Evolutionary conservation across 1,140 invertebrate genomes (phyloP), one percentile per base, ranked within the genome.

Genomic region (Drosophila bocki): DNA sequence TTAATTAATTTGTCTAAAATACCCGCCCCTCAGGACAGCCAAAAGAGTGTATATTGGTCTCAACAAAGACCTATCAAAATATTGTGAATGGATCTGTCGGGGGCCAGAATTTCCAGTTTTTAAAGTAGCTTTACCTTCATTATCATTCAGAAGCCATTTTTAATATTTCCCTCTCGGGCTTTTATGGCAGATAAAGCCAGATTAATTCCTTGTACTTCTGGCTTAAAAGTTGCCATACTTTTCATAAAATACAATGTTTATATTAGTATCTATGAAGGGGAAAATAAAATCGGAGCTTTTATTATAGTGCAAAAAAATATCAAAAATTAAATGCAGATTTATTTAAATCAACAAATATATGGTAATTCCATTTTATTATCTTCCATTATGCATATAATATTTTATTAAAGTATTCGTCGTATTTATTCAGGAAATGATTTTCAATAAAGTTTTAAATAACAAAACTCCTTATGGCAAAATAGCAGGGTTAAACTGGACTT

Each of bases 1-100:
- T 58, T 87, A 83, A 86, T 86, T 86, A 86, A 86, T 80, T 86
- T 87, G 79, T 79, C 48, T 48, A 35, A 57, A 62, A 60, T 56
- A 22, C 53, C 51, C 51, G 8, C 33, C 53, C 53, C 51, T 22
- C 17, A 22, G 13, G 50, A 33, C 11, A 5, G 11, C 19, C 12
- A 13, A 13, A 2, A 35, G 54, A 8, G 8, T 11, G 8, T 29
- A n/a, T 29, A 48, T 32, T 47, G 13, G 17, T 33, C 19, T 15
- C 17, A 19, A 63, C 13, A 29, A 35, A 44, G 37, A 42, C 45
- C 47, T 68, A 54, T 54, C 47, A 70, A 39, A 32, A 32, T 17
- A 63, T 37, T 39, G 59, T 26, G 26, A 48, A 33, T 67, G 39
- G 54, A 67, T 67, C 67, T 70, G 13, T 51, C 13, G 7, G 33